Evolutionary conservation across 2,797 vertebrate genomes (phyloP).

Genomic region (Botia kubotai): DNA sequence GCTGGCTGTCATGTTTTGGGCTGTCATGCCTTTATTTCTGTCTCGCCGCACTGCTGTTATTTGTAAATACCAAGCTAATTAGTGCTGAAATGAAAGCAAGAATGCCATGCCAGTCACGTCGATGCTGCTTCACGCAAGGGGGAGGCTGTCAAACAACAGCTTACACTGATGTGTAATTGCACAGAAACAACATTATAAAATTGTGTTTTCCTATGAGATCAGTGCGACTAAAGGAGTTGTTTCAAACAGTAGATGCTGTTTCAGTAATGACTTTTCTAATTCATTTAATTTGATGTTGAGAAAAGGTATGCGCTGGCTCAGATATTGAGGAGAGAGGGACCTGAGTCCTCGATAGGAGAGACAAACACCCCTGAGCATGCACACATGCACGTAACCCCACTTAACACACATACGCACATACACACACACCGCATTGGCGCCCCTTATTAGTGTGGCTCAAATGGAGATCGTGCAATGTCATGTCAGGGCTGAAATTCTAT

Average conservation of each 20-base stretch:
- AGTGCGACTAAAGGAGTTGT: slow-evolving; percentile 6
- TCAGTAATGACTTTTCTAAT: slow-evolving; percentile 21
- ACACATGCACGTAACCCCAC: slow-evolving; percentile 46
- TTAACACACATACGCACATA: slow-evolving; percentile 8
- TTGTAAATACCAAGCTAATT: slow-evolving; percentile 34
- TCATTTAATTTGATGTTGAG: slow-evolving; percentile 24
- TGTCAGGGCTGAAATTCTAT: slow-evolving; percentile 45
- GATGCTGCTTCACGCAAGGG: neutral
- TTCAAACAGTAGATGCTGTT: slow-evolving; percentile 15
- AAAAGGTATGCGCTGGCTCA: slow-evolving; percentile 21
- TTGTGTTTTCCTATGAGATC: slow-evolving; percentile 12
- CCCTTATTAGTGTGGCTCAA: slow-evolving; percentile 32
- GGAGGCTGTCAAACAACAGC: slow-evolving; percentile 4
- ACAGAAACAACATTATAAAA: slow-evolving; percentile 30
- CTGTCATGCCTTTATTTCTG: neutral
- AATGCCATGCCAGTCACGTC: neutral
- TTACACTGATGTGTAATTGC: slow-evolving; percentile 16
- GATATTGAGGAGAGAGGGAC: slow-evolving; percentile 23
- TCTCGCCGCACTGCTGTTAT: slow-evolving; percentile 9
- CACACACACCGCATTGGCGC: neutral
- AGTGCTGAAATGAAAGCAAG: slow-evolving; percentile 22
- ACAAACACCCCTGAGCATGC: slow-evolving; percentile 38
- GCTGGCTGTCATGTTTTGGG: neutral
- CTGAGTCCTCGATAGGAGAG: slow-evolving; percentile 12
- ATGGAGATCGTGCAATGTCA: neutral